Conservation (phyloP, 1,140 invertebrate species). For the Coboldia fuscipes region DNA sequence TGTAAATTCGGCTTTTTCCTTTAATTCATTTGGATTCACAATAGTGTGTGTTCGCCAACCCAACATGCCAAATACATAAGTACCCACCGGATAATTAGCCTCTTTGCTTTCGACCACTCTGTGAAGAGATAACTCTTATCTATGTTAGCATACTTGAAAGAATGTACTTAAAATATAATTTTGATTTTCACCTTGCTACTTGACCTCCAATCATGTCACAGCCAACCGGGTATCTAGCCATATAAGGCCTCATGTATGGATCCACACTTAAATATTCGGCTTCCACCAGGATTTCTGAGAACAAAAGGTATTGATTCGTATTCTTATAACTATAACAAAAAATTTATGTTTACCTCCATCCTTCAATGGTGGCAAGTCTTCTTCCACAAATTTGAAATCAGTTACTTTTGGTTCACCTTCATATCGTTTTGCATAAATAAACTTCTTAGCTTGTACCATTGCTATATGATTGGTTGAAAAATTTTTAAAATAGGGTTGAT, state of each 20-base stretch:
- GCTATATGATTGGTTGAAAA: too few relatives aligned
- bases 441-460: constrained; percentile 34
- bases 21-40: constrained; percentile 7
- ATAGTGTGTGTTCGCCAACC: constrained; percentile 33
- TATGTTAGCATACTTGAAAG: background rate
- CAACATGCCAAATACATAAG: constrained; percentile 25
- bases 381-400: constrained; percentile 38
- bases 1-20: background rate
- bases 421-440: constrained; percentile 34
- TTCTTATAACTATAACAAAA: background rate
- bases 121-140: background rate
- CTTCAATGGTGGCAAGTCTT: constrained; percentile 34
- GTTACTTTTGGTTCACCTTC: constrained; percentile 34
- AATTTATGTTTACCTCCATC: constrained; percentile 24
- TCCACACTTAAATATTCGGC: constrained; percentile 46
- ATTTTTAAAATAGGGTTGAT: too few relatives aligned
- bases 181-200: constrained; percentile 29
- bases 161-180: background rate
- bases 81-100: constrained; percentile 28
- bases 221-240: constrained; percentile 24
- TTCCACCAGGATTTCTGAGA: constrained; percentile 38
- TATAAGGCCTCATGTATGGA: constrained; percentile 42
- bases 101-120: constrained; percentile 29
- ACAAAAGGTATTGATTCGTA: background rate
- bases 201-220: constrained; percentile 37